Evolutionary conservation across 2,888 invertebrate species (phyloP), one percentile per base, ranked within the genome.

Genomic region (Clanis bilineata): DNA sequence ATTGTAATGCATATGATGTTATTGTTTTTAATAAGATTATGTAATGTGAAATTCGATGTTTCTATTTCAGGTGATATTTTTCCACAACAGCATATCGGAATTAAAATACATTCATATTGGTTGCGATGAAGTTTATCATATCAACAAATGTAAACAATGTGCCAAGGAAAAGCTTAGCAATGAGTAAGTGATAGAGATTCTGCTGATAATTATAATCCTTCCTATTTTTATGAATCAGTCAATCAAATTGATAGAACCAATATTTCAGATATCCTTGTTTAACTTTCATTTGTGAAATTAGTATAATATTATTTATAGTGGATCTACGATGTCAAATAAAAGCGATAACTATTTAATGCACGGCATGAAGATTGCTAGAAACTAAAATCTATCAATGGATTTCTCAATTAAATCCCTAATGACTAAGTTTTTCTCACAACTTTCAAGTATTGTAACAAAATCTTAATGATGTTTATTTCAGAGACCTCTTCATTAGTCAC

Each of bases 41-140:
- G 10, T 41, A 3, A 41, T 3, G 12, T 15, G 23, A n/a, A 15
- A 28, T 21, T 9, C 7, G 7, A 18, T 57, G 0, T 60, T 43
- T 56, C 43, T 39, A 57, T 85, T 85, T 56, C 79, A 93, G 92
- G 76, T 92, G 0, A 78, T 90, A 56, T 47, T 67, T 6, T 86
- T 92, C 51, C 93, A 93, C 68, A 64, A 63, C 4, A 66, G 65
- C 23, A 69, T 90, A 2, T 32, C 68, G 0, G 80, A 79, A 0
- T 63, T 92, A 7, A 80, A 82, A 57, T 76, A 85, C 65, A 85
- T 97, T 56, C 97, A 97, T 74, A 94, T 97, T 63, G 97, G 97
- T 0, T 95, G 96, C 55, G 97, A 97, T 79, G 97, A 97, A 87
- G 97, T 97, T 0, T 95, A 93, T 72, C 94, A 95, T 62, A 82